These are phyloP conservation scores for Bagarius yarrelli DNA, from an alignment of 2,113 vertebrate genomes.

Conservation along the genomic window DNA sequence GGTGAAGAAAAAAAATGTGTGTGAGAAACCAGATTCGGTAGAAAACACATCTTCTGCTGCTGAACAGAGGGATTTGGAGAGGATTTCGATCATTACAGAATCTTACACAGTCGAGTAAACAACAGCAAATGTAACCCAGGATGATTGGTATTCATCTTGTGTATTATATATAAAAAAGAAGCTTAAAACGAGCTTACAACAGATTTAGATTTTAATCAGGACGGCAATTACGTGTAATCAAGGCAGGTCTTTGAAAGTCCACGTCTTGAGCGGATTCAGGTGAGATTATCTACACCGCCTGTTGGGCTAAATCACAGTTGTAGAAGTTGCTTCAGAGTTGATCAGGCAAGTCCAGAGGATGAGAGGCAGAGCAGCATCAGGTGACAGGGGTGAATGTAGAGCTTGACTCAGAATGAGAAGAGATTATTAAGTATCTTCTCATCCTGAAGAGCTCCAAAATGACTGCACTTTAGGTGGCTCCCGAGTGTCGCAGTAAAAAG, in stretches of 20 bases:
- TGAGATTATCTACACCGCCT: neutral
- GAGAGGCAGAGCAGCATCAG: neutral
- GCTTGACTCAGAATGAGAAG: neutral
- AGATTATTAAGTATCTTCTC: neutral
- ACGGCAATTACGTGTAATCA: neutral
- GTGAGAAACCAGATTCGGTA: neutral
- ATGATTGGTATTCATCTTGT: neutral
- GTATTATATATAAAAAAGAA: neutral
- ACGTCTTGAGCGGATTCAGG: neutral
- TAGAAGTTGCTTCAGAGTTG: neutral
- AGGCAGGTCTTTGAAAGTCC: too few species aligned
- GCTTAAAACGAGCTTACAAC: neutral
- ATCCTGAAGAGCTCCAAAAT: neutral
- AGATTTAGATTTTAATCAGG: neutral
- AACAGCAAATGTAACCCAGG: neutral
- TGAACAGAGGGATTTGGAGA: neutral
- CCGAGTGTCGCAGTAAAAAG: neutral
- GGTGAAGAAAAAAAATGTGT: neutral
- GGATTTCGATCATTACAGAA: neutral
- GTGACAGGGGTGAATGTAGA: neutral
- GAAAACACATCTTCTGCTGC: neutral
- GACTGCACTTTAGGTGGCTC: neutral
- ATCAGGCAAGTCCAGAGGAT: neutral
- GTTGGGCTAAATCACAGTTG: neutral
- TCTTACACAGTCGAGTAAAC: neutral